Evolutionary conservation across 2,113 vertebrate genomes (phyloP).

Genomic region (Mus spicilegus): DNA sequence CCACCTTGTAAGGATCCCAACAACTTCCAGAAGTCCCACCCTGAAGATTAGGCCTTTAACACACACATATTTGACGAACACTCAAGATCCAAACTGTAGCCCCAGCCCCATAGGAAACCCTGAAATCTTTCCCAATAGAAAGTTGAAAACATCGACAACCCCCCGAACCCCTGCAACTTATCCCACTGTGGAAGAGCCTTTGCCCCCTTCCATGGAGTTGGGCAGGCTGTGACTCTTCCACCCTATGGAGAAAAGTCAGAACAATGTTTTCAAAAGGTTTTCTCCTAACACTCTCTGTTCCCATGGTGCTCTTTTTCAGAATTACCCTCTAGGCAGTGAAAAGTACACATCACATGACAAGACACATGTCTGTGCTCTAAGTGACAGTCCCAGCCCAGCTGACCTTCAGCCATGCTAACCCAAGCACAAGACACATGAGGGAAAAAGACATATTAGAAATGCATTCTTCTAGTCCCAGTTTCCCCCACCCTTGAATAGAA

Average conservation of each 20-base stretch:
- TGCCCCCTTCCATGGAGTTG: neutral
- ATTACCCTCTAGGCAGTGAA: neutral
- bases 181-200: neutral
- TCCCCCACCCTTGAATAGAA: neutral
- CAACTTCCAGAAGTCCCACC: neutral
- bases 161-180: neutral
- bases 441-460: neutral
- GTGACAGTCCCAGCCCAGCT: neutral
- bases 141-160: neutral
- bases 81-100: neutral
- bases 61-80: neutral
- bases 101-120: neutral
- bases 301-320: neutral
- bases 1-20: neutral
- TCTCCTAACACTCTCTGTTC: neutral
- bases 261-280: neutral
- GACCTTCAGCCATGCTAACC: neutral
- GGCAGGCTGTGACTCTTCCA: neutral
- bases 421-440: neutral
- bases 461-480: neutral
- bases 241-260: neutral
- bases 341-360: neutral
- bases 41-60: neutral
- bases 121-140: neutral
- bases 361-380: neutral